Base-by-base conservation (phyloP, 1,140 invertebrate species). In the Hylyphantes graminicola region DNA sequence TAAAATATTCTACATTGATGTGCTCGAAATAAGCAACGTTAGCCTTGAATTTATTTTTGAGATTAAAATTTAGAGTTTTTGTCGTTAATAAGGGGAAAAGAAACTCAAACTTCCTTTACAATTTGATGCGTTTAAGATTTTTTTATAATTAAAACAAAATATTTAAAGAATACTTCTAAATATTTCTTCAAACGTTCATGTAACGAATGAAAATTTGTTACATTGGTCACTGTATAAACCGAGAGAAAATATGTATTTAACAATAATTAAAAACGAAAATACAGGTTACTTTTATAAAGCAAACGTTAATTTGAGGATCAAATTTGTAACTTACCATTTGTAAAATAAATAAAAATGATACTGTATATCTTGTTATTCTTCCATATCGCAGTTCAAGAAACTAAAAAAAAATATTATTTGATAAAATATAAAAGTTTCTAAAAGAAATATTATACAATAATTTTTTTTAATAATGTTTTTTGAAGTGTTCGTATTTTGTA, bases 351-450 rank as follows among this genome's bases (percentile, higher is more conserved):
- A 94, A 92, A 59, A 94, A 87, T 13, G 95, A 96, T 5, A 94
- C 94, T 50, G 92, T 87, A 85, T 94, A 88, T 87, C 95, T 90
- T 65, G 94, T 91, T 15, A 88, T 89, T 85, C 92, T 90, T 1
- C 95, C 95, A 88, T 96, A 97, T 86, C 96, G 90, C 84, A 92
- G 90, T 88, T 97, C 95, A 87, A 98, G 91, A 88, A 98, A 98
- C 91, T 92, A 86, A 51, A 89, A 88, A 82, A 67, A 17, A 61
- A 61, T 35, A 35, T 35, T 35, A 35, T 35, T 35, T 35, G 35
- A 35, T 35, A 35, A 35, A 35, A 35, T 1, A 35, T 35, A 35
- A 35, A 35, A 5, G 5, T 35, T 35, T 35, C 35, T 1, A 35
- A 35, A 35, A 35, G 35, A 35, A 35, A 35, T 35, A 35, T 35